Percentiles rank a stretch among this genome's conserved stretches.
These are phyloP conservation scores for Sesamia inferens DNA, from an alignment of 2,888 invertebrate species.

Conservation along the genomic window DNA sequence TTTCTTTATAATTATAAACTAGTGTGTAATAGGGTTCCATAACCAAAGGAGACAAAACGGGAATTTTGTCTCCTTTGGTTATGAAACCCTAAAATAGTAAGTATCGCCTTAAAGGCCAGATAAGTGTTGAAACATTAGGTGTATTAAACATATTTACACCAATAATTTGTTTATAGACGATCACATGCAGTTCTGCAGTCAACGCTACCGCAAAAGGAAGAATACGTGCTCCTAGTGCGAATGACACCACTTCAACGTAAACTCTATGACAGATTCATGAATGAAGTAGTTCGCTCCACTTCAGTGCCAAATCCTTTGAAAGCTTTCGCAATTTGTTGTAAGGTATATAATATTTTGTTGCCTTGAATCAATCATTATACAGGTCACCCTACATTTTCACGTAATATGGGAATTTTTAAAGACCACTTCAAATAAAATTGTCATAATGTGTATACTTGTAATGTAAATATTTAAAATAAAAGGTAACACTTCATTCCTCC, in stretches of 20 bases:
- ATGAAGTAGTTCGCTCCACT: constrained; percentile 95
- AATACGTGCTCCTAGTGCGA: constrained; percentile 96
- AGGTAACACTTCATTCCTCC: background rate
- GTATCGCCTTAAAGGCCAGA: background rate
- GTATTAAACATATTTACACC: background rate
- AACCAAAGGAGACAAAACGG: no score
- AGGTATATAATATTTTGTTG: constrained; percentile 87
- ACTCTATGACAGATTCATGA: constrained; percentile 98
- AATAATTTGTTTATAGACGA: constrained; percentile 87
- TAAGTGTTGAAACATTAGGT: background rate
- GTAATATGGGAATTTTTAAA: no score
- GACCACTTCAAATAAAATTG: no score
- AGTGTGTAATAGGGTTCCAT: no score
- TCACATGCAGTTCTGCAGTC: constrained; percentile 97
- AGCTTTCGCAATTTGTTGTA: constrained; percentile 99
- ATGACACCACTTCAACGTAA: constrained; percentile 97
- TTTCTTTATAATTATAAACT: no score
- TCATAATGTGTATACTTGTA: no score
- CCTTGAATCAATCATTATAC: background rate
- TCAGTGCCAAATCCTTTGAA: constrained; percentile 98
- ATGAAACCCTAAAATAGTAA: background rate
- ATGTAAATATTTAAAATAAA: no score
- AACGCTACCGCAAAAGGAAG: constrained; percentile 98
- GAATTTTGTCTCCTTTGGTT: no score
- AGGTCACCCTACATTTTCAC: no score